phyloP scores from a whole-genome alignment of 2,797 vertebrate species.

The Sarcophilus harrisii region DNA sequence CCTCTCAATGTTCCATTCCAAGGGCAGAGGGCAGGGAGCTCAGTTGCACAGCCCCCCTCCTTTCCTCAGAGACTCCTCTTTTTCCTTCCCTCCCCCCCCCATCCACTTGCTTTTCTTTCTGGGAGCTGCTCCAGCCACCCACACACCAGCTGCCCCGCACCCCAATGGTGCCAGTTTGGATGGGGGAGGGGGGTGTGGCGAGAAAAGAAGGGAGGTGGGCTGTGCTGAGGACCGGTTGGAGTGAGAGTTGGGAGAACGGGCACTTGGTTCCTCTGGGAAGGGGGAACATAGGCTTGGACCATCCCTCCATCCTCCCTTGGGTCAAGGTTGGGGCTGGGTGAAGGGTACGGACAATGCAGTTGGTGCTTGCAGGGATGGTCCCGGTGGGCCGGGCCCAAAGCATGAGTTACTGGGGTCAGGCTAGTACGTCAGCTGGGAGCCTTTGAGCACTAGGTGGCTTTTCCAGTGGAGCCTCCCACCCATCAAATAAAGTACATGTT shows the following conservation, averaged over 20 bases:
- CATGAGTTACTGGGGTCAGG: neutral
- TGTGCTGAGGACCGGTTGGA: neutral
- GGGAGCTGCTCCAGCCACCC: slow-evolving; percentile 42
- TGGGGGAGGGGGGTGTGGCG: neutral
- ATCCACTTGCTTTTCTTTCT: slow-evolving; percentile 31
- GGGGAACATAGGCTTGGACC: neutral
- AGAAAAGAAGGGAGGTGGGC: neutral
- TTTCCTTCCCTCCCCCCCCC: too few species aligned
- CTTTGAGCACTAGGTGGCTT: neutral
- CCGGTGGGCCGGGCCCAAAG: neutral
- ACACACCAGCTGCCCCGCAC: slow-evolving; percentile 77
- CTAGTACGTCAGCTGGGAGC: neutral
- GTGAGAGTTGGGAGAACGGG: neutral
- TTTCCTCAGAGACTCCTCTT: neutral
- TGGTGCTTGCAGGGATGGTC: neutral
- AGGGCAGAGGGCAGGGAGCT: neutral
- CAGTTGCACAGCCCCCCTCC: neutral
- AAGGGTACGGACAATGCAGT: neutral
- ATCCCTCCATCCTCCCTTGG: neutral
- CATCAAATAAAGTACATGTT: neutral
- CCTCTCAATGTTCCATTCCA: neutral
- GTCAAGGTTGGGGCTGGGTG: accelerated
- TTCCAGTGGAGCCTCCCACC: neutral
- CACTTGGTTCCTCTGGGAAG: slow-evolving; percentile 25
- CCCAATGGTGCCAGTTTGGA: slow-evolving; percentile 19